Base-by-base conservation (phyloP, 2,797 vertebrate genomes). In the Sebastes aleutianus region DNA sequence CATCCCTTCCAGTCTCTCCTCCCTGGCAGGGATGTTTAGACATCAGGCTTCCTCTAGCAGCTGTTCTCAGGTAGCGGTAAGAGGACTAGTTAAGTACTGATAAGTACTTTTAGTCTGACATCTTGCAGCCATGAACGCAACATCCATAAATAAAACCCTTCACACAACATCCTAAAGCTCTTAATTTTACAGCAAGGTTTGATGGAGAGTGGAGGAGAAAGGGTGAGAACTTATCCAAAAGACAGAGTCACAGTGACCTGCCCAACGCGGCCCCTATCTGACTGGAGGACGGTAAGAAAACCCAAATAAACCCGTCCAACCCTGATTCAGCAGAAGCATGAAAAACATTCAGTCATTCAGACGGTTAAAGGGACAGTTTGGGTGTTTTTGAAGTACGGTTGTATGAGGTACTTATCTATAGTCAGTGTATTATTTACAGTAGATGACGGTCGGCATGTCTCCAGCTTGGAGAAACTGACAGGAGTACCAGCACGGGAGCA, bases 1-100 rank as follows among this genome's bases (percentile, higher is more conserved):
- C 91, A 91, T 92, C 86, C 90, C 79, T 81, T 73, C 70, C 84
- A 78, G 64, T 78, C 88, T 62, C 90, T 84, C 79, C 85, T 88
- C 78, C 66, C 67, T 85, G 64, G 32, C 74, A 61, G 88, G 78
- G 70, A 87, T 92, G 92, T 95, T 93, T 93, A 73, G 79, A 82
- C 76, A 70, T 81, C 67, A 70, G 76, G 70, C 63, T 92, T 95
- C 91, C 90, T 89, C 57, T 53, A 43, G 1, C 27, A 8, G 64
- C n/a, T 20, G 64, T 84, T 90, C 86, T 88, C 87, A 93, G 90
- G 91, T 93, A 76, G 43, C 3, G 5, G 34, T 13, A 36, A 59
- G 59, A 65, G 5, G 61, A 70, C n/a, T 39, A 54, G 50, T 53
- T 14, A 47, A 47, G 43, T n/a, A 22, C 70, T 34, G 68, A 79